Conservation (phyloP, 2,113 vertebrate genomes). For the Ciconia stormi region DNA sequence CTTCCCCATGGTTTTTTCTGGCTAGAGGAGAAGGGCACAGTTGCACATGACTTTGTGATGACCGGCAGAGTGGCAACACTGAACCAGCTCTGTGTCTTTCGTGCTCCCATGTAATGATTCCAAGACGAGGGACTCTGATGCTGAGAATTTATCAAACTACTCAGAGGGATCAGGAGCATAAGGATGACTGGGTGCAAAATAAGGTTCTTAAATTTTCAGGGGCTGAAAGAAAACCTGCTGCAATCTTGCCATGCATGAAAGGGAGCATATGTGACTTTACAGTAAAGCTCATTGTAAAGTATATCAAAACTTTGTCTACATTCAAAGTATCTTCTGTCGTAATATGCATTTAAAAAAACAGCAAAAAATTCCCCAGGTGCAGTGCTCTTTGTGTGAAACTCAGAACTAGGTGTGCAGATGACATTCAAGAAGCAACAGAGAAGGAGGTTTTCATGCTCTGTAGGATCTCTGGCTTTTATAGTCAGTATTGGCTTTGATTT, state of each 20-base stretch:
- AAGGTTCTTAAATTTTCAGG: background rate
- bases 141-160: background rate
- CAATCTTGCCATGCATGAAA: background rate
- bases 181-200: background rate
- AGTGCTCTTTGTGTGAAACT: background rate
- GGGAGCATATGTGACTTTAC: background rate
- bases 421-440: background rate
- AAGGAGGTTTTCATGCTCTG: background rate
- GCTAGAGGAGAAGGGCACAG: background rate
- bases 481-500: background rate
- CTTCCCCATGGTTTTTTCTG: background rate
- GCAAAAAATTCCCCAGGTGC: background rate
- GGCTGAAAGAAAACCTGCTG: background rate
- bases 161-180: background rate
- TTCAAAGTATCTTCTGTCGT: background rate
- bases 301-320: background rate
- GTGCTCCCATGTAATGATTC: background rate
- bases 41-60: background rate
- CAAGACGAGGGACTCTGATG: background rate
- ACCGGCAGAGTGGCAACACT: accelerated
- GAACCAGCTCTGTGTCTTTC: background rate
- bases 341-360: accelerated
- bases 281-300: background rate
- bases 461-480: background rate
- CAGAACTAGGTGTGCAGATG: background rate